Base-by-base conservation (phyloP, 2,797 vertebrate genomes). In the Propithecus perrieri region DNA sequence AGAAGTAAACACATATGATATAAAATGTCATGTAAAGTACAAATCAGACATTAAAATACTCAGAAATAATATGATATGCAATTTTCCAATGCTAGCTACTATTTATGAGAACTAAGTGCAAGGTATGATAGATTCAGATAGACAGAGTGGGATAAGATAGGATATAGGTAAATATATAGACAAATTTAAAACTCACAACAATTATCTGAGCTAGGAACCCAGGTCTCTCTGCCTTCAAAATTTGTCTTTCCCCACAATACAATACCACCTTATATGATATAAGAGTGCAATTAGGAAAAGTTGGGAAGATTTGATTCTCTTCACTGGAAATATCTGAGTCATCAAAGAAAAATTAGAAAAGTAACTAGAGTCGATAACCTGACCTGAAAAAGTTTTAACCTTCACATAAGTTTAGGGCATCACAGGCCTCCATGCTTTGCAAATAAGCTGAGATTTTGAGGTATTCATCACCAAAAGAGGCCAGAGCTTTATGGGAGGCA, bases 341-440 rank as follows among this genome's bases (percentile, higher is more conserved):
- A 89, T 1, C 43, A 88, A 65, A 88, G 41, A 96, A 80, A 91
- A 67, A 61, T 81, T 43, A 88, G 43, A 30, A 93, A 95, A 91
- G 28, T 20, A 79, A 57, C 41, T 91, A 53, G 5, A 59, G 24
- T 30, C 61, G n/a, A 65, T 93, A 92, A 92, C 1, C 26, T 93
- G 28, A 72, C 26, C 61, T 80, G 35, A 55, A 86, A 50, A 92
- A 67, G 55, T 71, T 95, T 93, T 48, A 92, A 91, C 6, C 20
- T 55, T 92, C 33, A 14, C 43, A 28, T 90, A 91, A 93, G 2
- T 75, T 80, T 83, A 65, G 55, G 46, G 35, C 72, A 76, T 55
- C 43, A 76, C 24, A 69, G 22, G 22, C 20, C 18, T 78, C n/a
- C 75, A 3, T 57, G 53, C 53, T 81, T 33, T 50, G 22, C 3